Conservation (phyloP, 2,797 vertebrate species). For the Selene dorsalis region DNA sequence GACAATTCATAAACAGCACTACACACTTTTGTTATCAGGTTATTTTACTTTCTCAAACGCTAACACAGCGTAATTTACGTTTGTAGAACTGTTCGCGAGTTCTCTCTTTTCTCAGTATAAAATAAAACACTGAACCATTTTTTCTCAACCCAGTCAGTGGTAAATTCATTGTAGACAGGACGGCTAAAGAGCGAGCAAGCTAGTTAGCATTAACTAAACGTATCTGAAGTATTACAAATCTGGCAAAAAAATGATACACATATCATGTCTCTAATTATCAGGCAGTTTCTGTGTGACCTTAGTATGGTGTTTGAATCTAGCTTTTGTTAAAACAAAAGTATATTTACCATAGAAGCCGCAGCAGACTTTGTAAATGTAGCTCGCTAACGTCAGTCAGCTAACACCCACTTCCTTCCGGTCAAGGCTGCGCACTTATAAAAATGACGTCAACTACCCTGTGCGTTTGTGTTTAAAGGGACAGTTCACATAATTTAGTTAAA, state of each 20-base stretch:
- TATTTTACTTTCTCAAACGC: neutral
- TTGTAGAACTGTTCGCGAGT: neutral
- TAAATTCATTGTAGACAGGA: slow-evolving; percentile 31
- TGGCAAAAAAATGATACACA: neutral
- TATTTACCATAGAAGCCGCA: slow-evolving; percentile 88
- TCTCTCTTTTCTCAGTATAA: no score
- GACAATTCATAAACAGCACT: neutral
- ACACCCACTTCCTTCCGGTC: slow-evolving; percentile 82
- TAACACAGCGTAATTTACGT: neutral
- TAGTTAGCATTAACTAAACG: slow-evolving; percentile 53
- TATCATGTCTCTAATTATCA: rapidly evolving
- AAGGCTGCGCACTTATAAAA: slow-evolving; percentile 62
- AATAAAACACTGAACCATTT: neutral
- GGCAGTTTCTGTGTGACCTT: rapidly evolving
- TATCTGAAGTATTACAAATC: neutral
- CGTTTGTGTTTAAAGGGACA: slow-evolving; percentile 63
- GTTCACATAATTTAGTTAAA: slow-evolving; percentile 6
- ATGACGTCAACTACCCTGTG: slow-evolving; percentile 65
- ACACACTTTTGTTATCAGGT: neutral
- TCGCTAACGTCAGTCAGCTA: slow-evolving; percentile 81
- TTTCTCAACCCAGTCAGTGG: neutral
- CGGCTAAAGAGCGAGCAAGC: slow-evolving; percentile 31
- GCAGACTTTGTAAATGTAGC: slow-evolving; percentile 73
- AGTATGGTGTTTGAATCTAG: rapidly evolving
- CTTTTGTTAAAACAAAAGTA: neutral